Percentiles rank a stretch among this genome's conserved stretches.
phyloP scores from a whole-genome alignment of 2,888 invertebrate genomes.

The Macaria liturata region DNA sequence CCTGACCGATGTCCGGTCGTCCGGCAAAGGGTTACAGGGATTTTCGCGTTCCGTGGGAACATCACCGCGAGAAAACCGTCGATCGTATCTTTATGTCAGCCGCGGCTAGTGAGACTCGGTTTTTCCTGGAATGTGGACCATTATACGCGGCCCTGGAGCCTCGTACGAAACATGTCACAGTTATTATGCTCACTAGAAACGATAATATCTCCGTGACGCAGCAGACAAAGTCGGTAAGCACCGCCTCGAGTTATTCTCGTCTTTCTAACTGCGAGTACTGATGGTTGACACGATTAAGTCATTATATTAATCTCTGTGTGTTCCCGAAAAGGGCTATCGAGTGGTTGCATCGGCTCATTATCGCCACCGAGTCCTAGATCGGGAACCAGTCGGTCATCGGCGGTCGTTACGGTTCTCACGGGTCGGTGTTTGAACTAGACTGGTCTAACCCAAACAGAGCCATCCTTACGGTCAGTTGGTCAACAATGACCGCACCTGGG shows the following conservation, averaged over 20 bases:
- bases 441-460: slow-evolving; percentile 68
- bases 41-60: slow-evolving; percentile 79
- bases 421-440: slow-evolving; percentile 60
- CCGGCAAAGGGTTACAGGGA: slow-evolving; percentile 56
- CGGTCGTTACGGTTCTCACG: slow-evolving; percentile 72
- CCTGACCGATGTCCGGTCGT: slow-evolving; percentile 74
- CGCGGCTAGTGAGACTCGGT: slow-evolving; percentile 64
- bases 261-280: slow-evolving; percentile 53
- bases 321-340: slow-evolving; percentile 26
- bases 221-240: slow-evolving; percentile 59
- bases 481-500: slow-evolving; percentile 76
- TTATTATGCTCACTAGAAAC: slow-evolving; percentile 78
- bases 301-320: slow-evolving; percentile 42
- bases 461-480: slow-evolving; percentile 73
- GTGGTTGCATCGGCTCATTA: slow-evolving; percentile 22
- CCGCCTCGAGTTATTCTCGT: slow-evolving; percentile 59
- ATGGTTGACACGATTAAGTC: slow-evolving; percentile 66
- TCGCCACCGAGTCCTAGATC: slow-evolving; percentile 12
- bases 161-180: slow-evolving; percentile 79
- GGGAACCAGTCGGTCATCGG: slow-evolving; percentile 24
- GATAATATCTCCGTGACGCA: slow-evolving; percentile 78
- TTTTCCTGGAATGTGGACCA: slow-evolving; percentile 76
- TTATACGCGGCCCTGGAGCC: slow-evolving; percentile 70
- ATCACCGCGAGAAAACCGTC: slow-evolving; percentile 47
- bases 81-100: slow-evolving; percentile 74